These are phyloP conservation scores for Antitype chi DNA, from an alignment of 2,888 invertebrate species.

Conservation along the genomic window DNA sequence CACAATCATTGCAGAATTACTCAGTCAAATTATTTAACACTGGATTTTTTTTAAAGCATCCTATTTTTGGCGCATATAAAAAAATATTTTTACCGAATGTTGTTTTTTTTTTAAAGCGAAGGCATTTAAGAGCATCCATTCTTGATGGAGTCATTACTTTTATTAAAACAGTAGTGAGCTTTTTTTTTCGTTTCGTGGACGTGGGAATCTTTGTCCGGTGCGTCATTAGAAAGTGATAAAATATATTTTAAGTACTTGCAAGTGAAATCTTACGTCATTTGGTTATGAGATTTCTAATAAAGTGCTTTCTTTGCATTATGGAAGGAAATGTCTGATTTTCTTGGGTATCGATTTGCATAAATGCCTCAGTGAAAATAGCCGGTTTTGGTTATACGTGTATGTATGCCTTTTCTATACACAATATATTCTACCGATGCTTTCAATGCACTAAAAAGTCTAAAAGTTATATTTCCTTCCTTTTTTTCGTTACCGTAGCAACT, in stretches of 20 bases:
- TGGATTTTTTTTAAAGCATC: neutral
- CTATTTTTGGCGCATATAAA: neutral
- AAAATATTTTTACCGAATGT: neutral
- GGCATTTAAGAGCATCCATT: slow-evolving; percentile 14
- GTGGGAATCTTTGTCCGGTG: slow-evolving; percentile 69
- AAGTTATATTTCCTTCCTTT: neutral
- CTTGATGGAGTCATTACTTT: slow-evolving; percentile 41
- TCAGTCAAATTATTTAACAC: neutral
- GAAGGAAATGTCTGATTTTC: slow-evolving; percentile 8
- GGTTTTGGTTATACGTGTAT: neutral
- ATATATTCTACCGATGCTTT: neutral
- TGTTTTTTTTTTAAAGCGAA: neutral
- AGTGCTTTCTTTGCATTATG: slow-evolving; percentile 53
- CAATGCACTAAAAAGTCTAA: neutral
- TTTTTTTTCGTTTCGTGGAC: slow-evolving; percentile 58
- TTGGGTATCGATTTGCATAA: slow-evolving; percentile 33
- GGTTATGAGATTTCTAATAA: slow-evolving; percentile 61
- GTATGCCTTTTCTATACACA: too few species aligned
- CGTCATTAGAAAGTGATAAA: slow-evolving; percentile 76
- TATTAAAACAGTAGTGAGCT: slow-evolving; percentile 53
- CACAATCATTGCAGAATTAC: neutral
- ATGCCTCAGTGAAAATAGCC: neutral
- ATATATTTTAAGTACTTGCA: slow-evolving; percentile 64
- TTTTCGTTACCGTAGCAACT: neutral
- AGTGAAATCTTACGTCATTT: slow-evolving; percentile 59